Percentiles rank a stretch among this genome's conserved stretches.
Conservation (phyloP, 2,888 invertebrate genomes). For the Anagyrus pseudococci region DNA sequence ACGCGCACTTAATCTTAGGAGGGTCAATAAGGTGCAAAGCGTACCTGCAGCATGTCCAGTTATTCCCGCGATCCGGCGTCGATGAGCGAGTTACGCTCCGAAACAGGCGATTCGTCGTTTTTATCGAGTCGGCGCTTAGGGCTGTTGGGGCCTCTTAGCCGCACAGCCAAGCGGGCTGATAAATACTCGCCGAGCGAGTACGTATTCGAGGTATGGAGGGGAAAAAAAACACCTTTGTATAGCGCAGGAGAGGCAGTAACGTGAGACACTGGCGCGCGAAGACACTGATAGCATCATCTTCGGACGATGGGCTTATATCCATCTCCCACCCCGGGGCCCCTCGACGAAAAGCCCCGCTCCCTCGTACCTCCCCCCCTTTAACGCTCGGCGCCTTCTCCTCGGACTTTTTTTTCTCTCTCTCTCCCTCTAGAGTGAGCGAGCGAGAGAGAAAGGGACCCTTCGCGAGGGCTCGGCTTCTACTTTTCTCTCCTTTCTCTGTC, state of each 20-base stretch:
- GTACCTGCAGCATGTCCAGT: no score
- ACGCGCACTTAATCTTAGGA: no score
- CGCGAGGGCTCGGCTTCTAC: constrained; percentile 29
- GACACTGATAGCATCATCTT: constrained; percentile 61
- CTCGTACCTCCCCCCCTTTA: constrained; percentile 2
- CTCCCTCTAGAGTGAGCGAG: constrained; percentile 12
- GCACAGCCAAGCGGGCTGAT: no score
- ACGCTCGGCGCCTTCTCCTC: neutral
- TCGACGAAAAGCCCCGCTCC: constrained; percentile 5
- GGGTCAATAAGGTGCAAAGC: no score
- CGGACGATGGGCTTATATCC: constrained; percentile 59
- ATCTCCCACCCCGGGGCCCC: constrained; percentile 55
- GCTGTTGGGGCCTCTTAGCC: no score
- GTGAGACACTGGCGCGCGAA: constrained; percentile 46
- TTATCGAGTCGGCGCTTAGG: no score
- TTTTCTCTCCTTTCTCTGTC: constrained; percentile 23
- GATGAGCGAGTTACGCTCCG: no score
- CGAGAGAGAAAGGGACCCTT: constrained; percentile 19
- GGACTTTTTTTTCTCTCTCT: constrained; percentile 4
- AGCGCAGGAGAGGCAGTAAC: neutral
- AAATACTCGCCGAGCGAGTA: neutral
- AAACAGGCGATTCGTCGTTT: no score
- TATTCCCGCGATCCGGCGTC: no score
- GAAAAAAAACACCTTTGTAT: neutral
- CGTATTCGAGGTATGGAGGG: neutral